A percentile compares a stretch with the other conserved stretches of the same genome.
These are phyloP conservation scores for Acanthurus leucopareius DNA, from an alignment of 2,797 vertebrate genomes.

Conservation along the genomic window DNA sequence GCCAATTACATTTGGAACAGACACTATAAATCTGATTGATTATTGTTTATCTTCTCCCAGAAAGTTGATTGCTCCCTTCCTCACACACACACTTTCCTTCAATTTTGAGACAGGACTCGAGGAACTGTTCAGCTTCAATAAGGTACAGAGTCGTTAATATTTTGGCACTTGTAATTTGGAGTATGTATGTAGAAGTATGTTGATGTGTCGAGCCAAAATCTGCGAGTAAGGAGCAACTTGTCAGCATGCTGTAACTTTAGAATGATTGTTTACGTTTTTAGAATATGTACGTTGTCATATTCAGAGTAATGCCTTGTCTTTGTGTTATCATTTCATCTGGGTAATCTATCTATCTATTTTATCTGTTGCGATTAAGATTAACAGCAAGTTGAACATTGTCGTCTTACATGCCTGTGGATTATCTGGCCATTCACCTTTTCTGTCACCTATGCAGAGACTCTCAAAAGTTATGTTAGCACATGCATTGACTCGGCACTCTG, in stretches of 20 bases:
- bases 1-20: constrained; percentile 65
- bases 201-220: background rate
- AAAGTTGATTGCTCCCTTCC: constrained; percentile 40
- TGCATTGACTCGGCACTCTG: constrained; percentile 2
- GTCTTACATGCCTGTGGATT: constrained; percentile 70
- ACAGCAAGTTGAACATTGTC: constrained; percentile 36
- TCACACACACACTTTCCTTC: constrained; percentile 44
- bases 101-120: constrained; percentile 59
- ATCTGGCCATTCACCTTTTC: constrained; percentile 60
- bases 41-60: constrained; percentile 64
- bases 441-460: constrained; percentile 71
- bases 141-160: constrained; percentile 39
- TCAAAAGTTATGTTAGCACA: constrained; percentile 54
- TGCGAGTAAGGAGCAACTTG: background rate
- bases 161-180: constrained; percentile 1
- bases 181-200: constrained; percentile 2
- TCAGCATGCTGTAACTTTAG: constrained; percentile 8
- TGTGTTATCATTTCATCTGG: background rate
- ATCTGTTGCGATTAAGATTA: constrained; percentile 34
- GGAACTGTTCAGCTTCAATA: constrained; percentile 33
- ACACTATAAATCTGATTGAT: constrained; percentile 82
- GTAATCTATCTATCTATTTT: too few species aligned
- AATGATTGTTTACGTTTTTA: background rate
- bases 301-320: constrained; percentile 7
- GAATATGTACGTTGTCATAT: background rate